phyloP scores from a whole-genome alignment of 2,113 vertebrate species.

The Clarias macrocephalus region DNA sequence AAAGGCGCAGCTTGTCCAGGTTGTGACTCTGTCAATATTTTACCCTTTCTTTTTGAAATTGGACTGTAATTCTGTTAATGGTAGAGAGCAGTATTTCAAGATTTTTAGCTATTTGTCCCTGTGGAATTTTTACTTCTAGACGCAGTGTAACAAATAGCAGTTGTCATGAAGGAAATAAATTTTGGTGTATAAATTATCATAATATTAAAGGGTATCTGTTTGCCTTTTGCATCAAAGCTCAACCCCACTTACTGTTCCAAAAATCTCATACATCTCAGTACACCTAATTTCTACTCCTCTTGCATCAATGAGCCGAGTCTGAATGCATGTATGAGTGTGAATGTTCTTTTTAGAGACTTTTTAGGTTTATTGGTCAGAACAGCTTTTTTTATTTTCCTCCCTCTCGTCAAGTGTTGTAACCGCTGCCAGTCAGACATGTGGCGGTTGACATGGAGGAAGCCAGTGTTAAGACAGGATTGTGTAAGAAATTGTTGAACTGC shows the following conservation, averaged over 20 bases:
- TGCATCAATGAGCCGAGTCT: background rate
- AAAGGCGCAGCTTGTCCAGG: too few species aligned
- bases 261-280: background rate
- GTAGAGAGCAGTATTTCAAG: too few species aligned
- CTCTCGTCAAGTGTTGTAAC: slow-evolving; percentile 2
- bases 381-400: background rate
- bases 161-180: too few species aligned
- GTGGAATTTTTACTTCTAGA: too few species aligned
- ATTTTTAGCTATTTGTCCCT: too few species aligned
- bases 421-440: slow-evolving; percentile 9
- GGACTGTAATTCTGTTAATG: too few species aligned
- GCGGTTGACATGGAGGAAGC: slow-evolving; percentile 8
- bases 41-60: too few species aligned
- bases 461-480: slow-evolving; percentile 26
- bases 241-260: background rate
- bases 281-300: background rate
- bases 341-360: background rate
- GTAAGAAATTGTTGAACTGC: slow-evolving; percentile 31
- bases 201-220: too few species aligned
- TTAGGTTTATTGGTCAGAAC: slow-evolving; percentile 25
- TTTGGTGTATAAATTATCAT: too few species aligned
- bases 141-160: too few species aligned
- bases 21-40: too few species aligned
- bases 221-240: background rate
- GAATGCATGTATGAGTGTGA: background rate